Base-by-base conservation (phyloP, 2,797 vertebrate genomes). In the Arrhamphus sclerolepis region DNA sequence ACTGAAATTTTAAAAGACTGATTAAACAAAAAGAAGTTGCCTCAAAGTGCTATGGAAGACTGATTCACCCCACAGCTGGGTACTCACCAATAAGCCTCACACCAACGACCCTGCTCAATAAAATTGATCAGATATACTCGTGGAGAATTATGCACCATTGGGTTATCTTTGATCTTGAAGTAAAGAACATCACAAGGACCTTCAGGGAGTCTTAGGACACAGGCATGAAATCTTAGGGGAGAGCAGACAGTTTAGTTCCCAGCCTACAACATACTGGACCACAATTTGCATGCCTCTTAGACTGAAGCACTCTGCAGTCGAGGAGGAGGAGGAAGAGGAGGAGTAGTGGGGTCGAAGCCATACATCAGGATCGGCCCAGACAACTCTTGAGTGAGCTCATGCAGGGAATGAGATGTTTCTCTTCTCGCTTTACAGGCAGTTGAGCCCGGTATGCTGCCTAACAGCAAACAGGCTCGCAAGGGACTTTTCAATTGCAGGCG, bases 31-130 rank as follows among this genome's bases (percentile, higher is more conserved):
- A 80, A 85, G 83, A 64, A 34, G 73, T 87, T 87, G 87, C 85
- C 82, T 89, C 77, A 86, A 84, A 87, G 83, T 83, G 87, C 84
- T 65, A 82, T 88, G 92, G 92, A 93, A 93, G 92, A 93, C 90
- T 82, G 89, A 90, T 91, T 90, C 67, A 77, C 65, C 84, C 71
- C 64, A 63, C 81, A 80, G 72, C 73, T 71, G 69, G 77, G 62
- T 43, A 71, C 50, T 68, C 47, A 44, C 74, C 6, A 6, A 66
- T 56, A 77, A 81, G 70, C 66, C 62, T 72, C 31, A 66, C 48
- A 74, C 56, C 55, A 72, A 78, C 41, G 28, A 46, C 56, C 68
- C 70, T 1, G 22, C 63, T 77, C 59, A 77, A 80, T 83, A 78
- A 86, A 82, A 85, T 54, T 57, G 56, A 89, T 84, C 77, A 69